Evolutionary conservation across 2,797 vertebrate genomes (phyloP).

Genomic region (Simalia tracyae): DNA sequence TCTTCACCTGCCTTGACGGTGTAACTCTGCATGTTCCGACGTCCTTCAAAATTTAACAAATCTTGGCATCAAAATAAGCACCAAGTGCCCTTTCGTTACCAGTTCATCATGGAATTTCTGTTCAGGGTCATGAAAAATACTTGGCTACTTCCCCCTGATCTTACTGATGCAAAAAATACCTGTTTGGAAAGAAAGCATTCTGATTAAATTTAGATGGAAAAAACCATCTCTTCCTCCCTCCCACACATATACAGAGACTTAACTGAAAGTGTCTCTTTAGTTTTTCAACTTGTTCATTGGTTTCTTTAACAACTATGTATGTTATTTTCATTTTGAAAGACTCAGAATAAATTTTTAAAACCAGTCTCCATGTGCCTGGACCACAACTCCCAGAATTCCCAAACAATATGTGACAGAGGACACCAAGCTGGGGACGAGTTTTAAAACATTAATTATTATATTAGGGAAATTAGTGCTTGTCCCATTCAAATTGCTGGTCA

Average conservation of each 20-base stretch:
- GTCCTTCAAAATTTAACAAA: constrained; percentile 76
- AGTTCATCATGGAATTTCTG: constrained; percentile 99
- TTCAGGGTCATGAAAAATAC: constrained; percentile 99
- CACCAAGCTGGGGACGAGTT: neutral
- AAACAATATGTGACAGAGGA: neutral
- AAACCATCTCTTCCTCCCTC: neutral
- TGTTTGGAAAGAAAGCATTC: constrained; percentile 70
- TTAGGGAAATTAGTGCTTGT: neutral
- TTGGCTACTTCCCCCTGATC: constrained; percentile 98
- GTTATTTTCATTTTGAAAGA: neutral
- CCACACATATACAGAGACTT: neutral
- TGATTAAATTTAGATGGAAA: constrained; percentile 56
- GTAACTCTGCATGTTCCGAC: constrained; percentile 73
- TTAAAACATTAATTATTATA: neutral
- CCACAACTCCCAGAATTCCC: neutral
- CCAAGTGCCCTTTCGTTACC: constrained; percentile 84
- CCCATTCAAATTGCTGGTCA: too few species aligned
- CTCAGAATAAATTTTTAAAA: neutral
- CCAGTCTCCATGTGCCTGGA: neutral
- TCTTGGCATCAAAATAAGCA: constrained; percentile 72
- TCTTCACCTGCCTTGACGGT: constrained; percentile 76
- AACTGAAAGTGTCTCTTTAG: neutral
- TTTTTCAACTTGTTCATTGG: neutral
- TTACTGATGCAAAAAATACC: constrained; percentile 98
- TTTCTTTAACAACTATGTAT: neutral